Base-by-base conservation (phyloP, 2,888 invertebrate species). In the Pachymerium ferrugineum region DNA sequence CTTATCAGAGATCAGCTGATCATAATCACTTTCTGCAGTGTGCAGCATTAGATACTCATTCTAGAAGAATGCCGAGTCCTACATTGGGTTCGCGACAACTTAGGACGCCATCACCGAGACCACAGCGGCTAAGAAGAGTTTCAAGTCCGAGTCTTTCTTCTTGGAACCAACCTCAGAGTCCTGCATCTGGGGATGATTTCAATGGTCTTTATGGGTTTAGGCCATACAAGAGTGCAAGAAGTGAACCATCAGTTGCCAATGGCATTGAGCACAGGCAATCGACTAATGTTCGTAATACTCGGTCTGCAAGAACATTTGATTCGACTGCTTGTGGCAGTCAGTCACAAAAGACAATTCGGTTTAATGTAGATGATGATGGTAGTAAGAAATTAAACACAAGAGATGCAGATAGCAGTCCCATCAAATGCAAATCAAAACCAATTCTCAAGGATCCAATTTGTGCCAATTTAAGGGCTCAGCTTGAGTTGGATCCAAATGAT, bases 381-480 rank as follows among this genome's bases (percentile, higher is more conserved):
- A 35, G 31, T 25, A 19, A 33, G 5, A n/a, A 33, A 16, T 16
- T 3, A 16, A 29, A 19, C 16, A 29, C 70, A 6, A 31, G 25
- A 16, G 42, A 38, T 25, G 28, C 42, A 1, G 38, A 35, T 19
- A 16, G 25, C 10, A 30, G 29, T 68, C 68, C 68, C n/a, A 10
- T 68, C 12, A 33, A 29, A 31, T 30, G 30, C 33, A 75, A 76
- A 31, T 76, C 77, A 33, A 78, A 78, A 74, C 78, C 78, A 14
- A 78, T 78, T 69, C 74, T 78, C 6, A 78, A 78, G 74, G 78
- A 78, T 35, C 78, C 78, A 5, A 72, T 78, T 22, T 78, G 78
- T 75, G 78, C 77, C 14, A 77, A 76, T 31, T 70, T 78, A n/a
- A 72, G 78, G 29, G 75, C 77, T 14, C 75, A 76, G 67, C 62